Percentiles rank a stretch among this genome's conserved stretches.
Conservation (phyloP, 2,113 vertebrate genomes). For the Cnemophilus loriae region DNA sequence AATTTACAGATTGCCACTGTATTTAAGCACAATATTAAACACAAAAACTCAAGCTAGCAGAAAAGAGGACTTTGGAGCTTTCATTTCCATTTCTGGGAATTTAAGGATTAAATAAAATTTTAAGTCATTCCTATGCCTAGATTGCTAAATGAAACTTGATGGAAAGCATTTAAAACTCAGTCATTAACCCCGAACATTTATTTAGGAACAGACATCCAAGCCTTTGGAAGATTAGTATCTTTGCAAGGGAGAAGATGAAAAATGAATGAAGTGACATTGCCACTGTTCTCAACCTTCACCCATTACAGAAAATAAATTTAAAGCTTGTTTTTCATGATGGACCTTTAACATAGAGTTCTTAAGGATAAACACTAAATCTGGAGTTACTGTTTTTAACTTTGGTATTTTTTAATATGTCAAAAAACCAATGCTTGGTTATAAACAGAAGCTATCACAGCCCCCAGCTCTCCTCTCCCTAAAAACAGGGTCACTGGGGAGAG, state of each 20-base stretch:
- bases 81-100: background rate
- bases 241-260: background rate
- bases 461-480: background rate
- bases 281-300: background rate
- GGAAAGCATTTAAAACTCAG: background rate
- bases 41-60: background rate
- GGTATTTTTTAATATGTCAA: background rate
- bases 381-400: background rate
- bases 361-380: background rate
- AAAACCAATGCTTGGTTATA: background rate
- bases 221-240: background rate
- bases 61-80: background rate
- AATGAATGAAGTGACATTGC: background rate
- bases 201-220: background rate
- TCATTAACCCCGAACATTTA: background rate
- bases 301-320: background rate
- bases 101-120: background rate
- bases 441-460: background rate
- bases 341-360: background rate
- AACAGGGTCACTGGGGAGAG: background rate
- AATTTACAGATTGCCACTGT: background rate
- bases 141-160: background rate
- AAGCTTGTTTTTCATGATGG: background rate
- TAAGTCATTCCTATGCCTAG: background rate
- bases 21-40: background rate